Evolutionary conservation across 2,888 invertebrate genomes (phyloP), one percentile per base, ranked within the genome.

Genomic region (Perizoma affinitatum): DNA sequence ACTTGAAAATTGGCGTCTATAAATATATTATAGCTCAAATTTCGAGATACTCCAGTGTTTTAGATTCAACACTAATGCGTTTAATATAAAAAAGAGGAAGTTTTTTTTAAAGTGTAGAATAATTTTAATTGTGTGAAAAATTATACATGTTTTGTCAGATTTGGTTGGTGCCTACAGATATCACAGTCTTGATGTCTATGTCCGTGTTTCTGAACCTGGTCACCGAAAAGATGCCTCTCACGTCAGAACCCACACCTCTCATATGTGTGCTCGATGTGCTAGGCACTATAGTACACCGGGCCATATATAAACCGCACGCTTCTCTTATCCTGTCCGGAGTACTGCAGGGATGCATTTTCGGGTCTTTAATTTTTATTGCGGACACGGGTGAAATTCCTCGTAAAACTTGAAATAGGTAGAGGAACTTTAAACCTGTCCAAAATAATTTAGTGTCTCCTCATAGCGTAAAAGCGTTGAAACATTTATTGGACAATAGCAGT

Each of bases 191-290:
- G 93, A 96, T 98, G 93, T 98, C 98, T 92, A 96, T 98, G 95
- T 98, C 98, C 94, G 98, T 98, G 93, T 98, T 98, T 95, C 96
- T 98, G 93, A 97, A 98, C 94, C 96, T 98, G 94, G 98, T 98
- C 87, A 97, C 98, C 78, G 98, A 98, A 95, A 98, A 97, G 93
- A 96, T 98, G 96, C 98, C 98, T 90, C 95, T 96, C 75, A 95
- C 96, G 81, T 96, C 96, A 90, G 96, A 96, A 90, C 96, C 96
- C 90, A 96, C 96, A 89, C 96, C 96, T 88, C 93, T 96, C 88
- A 96, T 96, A 95, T 96, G 96, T 96, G 95, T 86, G n/a, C n/a
- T n/a, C n/a, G n/a, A n/a, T n/a, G n/a, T n/a, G n/a, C 74, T 54
- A n/a, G n/a, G 66, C 71, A 76, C 65, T 63, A 58, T 78, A 77